Conservation (phyloP, 2,888 invertebrate species). For the Rhagonycha lutea region DNA sequence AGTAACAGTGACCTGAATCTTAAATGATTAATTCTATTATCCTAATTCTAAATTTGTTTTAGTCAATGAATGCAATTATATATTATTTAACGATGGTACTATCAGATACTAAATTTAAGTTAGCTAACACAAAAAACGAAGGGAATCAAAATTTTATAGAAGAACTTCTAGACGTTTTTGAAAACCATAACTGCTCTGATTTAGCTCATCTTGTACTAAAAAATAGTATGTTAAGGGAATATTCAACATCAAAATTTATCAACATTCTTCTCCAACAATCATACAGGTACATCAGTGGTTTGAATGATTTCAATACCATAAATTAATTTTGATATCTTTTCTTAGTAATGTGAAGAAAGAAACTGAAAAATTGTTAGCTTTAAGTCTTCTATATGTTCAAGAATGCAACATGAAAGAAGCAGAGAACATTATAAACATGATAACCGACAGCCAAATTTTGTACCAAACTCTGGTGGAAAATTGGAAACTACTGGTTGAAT, state of each 20-base stretch:
- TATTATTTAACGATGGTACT: constrained; percentile 52
- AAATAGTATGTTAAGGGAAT: constrained; percentile 59
- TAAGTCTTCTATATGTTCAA: constrained; percentile 59
- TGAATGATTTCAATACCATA: too few species aligned
- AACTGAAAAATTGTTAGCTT: constrained; percentile 53
- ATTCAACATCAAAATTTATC: constrained; percentile 61
- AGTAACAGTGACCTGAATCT: too few species aligned
- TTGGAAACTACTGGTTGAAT: constrained; percentile 60
- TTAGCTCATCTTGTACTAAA: constrained; percentile 59
- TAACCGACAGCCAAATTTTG: constrained; percentile 49
- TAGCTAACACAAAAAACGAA: constrained; percentile 53
- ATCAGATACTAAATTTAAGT: constrained; percentile 52
- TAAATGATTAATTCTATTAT: too few species aligned
- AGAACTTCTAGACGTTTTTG: constrained; percentile 53
- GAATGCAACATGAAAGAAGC: constrained; percentile 58
- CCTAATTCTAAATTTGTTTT: constrained; percentile 19
- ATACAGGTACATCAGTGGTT: constrained; percentile 37
- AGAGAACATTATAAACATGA: constrained; percentile 46
- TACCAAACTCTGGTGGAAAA: constrained; percentile 53
- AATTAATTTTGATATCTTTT: background rate
- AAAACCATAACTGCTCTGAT: constrained; percentile 53
- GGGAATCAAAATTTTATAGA: constrained; percentile 53
- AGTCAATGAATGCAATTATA: constrained; percentile 51
- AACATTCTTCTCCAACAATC: constrained; percentile 50
- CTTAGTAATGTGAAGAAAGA: constrained; percentile 48